Evolutionary conservation across 2,113 vertebrate genomes (phyloP).

Genomic region (Pteruthius melanotis): DNA sequence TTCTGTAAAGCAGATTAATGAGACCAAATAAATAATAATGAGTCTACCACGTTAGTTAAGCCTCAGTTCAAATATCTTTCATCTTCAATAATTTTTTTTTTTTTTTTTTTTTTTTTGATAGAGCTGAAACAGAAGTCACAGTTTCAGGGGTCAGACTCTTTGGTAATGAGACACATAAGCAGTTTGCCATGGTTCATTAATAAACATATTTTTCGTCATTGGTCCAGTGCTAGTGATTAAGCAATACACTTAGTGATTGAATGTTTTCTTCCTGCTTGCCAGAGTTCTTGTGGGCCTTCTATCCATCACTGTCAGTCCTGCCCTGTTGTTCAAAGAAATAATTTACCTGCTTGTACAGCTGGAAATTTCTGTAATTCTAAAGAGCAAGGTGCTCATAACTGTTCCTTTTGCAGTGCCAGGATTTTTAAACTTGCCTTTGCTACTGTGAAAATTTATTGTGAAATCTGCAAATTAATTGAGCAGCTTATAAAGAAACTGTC

Average conservation of each 20-base stretch:
- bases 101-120: not conserved
- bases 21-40: not conserved
- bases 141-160: not conserved
- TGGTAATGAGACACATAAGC: not conserved
- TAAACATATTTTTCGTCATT: not conserved
- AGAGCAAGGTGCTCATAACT: not conserved
- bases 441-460: not conserved
- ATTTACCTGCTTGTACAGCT: not conserved
- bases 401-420: not conserved
- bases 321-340: not conserved
- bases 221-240: not conserved
- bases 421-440: not conserved
- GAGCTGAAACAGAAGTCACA: not conserved
- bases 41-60: not conserved
- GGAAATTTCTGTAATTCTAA: not conserved
- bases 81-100: not conserved
- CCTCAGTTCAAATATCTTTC: not conserved
- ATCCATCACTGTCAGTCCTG: not conserved
- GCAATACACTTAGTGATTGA: not conserved
- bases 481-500: not conserved
- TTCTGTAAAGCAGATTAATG: not conserved
- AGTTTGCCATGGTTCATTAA: conserved; percentile 5
- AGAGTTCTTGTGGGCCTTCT: not conserved
- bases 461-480: not conserved
- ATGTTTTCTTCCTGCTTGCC: not conserved